A percentile compares a stretch with the other conserved stretches of the same genome.
phyloP scores from a whole-genome alignment of 1,140 invertebrate genomes.

The Cotesia vestalis region DNA sequence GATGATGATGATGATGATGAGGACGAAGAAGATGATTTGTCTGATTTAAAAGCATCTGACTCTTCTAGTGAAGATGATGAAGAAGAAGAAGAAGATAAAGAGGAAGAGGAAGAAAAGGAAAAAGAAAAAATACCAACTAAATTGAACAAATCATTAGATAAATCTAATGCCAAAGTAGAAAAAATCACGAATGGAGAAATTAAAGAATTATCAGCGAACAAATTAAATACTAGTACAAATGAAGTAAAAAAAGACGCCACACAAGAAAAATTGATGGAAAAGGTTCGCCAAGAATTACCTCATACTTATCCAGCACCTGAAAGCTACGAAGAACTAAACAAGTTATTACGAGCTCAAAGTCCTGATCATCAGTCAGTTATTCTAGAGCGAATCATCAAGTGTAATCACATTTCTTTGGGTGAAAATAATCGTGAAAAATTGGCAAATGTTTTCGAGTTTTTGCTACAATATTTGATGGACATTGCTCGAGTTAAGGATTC shows the following conservation, averaged over 20 bases:
- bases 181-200: not conserved
- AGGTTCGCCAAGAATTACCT: constrained; percentile 73
- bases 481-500: constrained; percentile 65
- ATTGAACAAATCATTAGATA: not conserved
- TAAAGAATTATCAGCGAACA: constrained; percentile 39
- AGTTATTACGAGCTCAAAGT: constrained; percentile 71
- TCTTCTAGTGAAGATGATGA: constrained; percentile 57
- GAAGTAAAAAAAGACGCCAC: constrained; percentile 57
- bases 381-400: constrained; percentile 85
- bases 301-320: constrained; percentile 76
- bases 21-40: constrained; percentile 59
- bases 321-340: constrained; percentile 73
- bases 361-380: constrained; percentile 74
- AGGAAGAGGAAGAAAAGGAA: constrained; percentile 33
- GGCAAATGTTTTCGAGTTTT: constrained; percentile 74
- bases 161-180: no score
- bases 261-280: constrained; percentile 68
- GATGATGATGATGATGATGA: constrained; percentile 42
- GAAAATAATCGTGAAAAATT: constrained; percentile 81
- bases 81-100: constrained; percentile 44
- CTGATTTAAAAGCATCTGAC: constrained; percentile 62
- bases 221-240: constrained; percentile 39
- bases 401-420: constrained; percentile 80
- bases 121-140: constrained; percentile 1
- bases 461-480: constrained; percentile 81